These are phyloP conservation scores for Aphodius granarius DNA, from an alignment of 2,888 invertebrate genomes.

Conservation along the genomic window DNA sequence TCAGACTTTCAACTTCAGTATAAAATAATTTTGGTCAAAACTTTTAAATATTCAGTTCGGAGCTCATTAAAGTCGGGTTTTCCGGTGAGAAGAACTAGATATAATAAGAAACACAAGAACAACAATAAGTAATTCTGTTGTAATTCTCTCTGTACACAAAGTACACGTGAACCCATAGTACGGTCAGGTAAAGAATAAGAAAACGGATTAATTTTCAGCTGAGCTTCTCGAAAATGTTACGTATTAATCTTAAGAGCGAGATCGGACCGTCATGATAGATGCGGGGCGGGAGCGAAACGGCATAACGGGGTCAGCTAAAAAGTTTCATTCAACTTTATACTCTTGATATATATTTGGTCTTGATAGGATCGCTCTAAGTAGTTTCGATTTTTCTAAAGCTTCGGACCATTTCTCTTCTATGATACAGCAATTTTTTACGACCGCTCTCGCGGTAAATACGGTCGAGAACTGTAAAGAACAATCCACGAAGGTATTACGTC, in stretches of 20 bases:
- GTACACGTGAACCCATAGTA: too few relatives aligned
- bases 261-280: constrained; percentile 1
- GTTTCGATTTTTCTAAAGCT: constrained; percentile 23
- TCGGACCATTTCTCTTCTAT: constrained; percentile 20
- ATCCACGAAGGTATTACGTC: background rate
- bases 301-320: constrained; percentile 25
- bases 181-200: too few relatives aligned
- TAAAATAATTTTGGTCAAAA: too few relatives aligned
- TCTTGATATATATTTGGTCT: constrained; percentile 21
- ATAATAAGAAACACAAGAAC: too few relatives aligned
- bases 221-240: constrained; percentile 11
- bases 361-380: constrained; percentile 21
- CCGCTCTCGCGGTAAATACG: background rate
- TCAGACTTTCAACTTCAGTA: too few relatives aligned
- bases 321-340: constrained; percentile 23
- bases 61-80: too few relatives aligned
- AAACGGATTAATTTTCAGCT: background rate
- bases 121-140: too few relatives aligned
- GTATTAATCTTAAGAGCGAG: constrained; percentile 10
- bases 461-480: background rate
- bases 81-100: too few relatives aligned
- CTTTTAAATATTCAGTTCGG: too few relatives aligned
- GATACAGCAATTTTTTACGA: constrained; percentile 12
- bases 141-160: too few relatives aligned
- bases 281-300: constrained; percentile 8